Conservation (phyloP, 30 jellyfish, hydroid and myxozoan genomes). For the Morbakka virulenta region DNA sequence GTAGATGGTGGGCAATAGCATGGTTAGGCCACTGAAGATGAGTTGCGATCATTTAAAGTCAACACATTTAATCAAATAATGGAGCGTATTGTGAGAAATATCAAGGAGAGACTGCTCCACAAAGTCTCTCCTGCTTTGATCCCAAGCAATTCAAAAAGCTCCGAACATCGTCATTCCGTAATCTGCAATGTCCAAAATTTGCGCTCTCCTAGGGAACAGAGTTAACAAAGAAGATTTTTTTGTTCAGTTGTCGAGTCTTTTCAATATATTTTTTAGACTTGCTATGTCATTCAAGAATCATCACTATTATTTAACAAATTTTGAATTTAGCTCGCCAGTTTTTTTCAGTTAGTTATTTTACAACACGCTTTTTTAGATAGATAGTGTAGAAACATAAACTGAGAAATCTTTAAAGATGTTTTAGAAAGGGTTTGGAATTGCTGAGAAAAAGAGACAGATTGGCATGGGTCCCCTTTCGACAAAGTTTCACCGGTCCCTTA, state of each 20-base stretch:
- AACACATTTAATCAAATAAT: constrained; percentile 20
- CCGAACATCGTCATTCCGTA: not conserved
- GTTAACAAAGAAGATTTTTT: constrained; percentile 1
- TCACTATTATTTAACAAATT: no score
- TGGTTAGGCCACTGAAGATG: not conserved
- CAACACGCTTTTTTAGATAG: no score
- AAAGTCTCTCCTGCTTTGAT: constrained; percentile 43
- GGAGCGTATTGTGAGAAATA: constrained; percentile 16
- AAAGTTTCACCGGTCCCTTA: no score
- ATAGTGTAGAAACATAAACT: no score
- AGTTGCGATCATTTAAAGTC: not conserved
- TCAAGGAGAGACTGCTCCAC: not conserved
- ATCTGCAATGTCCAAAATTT: constrained; percentile 6
- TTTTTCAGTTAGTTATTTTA: no score
- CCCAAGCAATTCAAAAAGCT: constrained; percentile 21
- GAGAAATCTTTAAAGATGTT: no score
- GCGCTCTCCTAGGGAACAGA: not conserved
- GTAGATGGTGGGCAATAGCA: not conserved
- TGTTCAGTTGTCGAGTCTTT: constrained; percentile 13
- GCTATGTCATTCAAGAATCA: no score
- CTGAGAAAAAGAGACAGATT: no score
- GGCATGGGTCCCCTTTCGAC: no score
- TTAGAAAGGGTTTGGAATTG: no score
- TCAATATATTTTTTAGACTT: constrained; percentile 5
- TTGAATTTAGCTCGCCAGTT: no score